phyloP scores from a whole-genome alignment of 2,888 invertebrate species.

The Drosophila emarginata region DNA sequence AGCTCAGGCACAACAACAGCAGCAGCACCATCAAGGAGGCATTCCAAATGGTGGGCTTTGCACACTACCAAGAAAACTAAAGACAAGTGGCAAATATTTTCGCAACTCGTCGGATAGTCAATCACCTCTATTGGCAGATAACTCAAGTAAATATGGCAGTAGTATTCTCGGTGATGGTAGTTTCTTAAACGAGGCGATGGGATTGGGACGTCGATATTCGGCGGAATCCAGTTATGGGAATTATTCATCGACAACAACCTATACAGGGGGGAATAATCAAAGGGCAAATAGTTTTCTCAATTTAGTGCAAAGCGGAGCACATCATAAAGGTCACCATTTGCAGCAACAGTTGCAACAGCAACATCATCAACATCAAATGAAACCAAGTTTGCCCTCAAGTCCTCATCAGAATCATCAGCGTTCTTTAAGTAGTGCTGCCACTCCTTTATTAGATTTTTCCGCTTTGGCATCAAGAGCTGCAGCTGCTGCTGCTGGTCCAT shows the following conservation, averaged over 20 bases:
- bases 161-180: slow-evolving; percentile 87
- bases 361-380: slow-evolving; percentile 38
- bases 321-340: slow-evolving; percentile 61
- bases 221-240: slow-evolving; percentile 83
- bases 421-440: slow-evolving; percentile 81
- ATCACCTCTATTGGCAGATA: slow-evolving; percentile 87
- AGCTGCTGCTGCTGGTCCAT: slow-evolving; percentile 35
- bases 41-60: slow-evolving; percentile 83
- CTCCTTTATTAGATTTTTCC: slow-evolving; percentile 80
- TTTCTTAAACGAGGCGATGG: slow-evolving; percentile 84
- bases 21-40: slow-evolving; percentile 19
- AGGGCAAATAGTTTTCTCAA: slow-evolving; percentile 89
- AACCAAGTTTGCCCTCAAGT: slow-evolving; percentile 87
- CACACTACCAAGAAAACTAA: slow-evolving; percentile 85
- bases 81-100: slow-evolving; percentile 80
- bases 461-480: slow-evolving; percentile 74
- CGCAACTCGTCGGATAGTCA: slow-evolving; percentile 86
- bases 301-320: slow-evolving; percentile 83
- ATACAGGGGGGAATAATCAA: slow-evolving; percentile 77
- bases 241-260: slow-evolving; percentile 75
- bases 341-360: slow-evolving; percentile 79
- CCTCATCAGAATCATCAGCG: slow-evolving; percentile 83
- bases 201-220: slow-evolving; percentile 83
- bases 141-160: slow-evolving; percentile 87
- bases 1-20: slow-evolving; percentile 67